Evolutionary conservation across 2,888 invertebrate species (phyloP), one percentile per base, ranked within the genome.

Genomic region (Biston betularia): DNA sequence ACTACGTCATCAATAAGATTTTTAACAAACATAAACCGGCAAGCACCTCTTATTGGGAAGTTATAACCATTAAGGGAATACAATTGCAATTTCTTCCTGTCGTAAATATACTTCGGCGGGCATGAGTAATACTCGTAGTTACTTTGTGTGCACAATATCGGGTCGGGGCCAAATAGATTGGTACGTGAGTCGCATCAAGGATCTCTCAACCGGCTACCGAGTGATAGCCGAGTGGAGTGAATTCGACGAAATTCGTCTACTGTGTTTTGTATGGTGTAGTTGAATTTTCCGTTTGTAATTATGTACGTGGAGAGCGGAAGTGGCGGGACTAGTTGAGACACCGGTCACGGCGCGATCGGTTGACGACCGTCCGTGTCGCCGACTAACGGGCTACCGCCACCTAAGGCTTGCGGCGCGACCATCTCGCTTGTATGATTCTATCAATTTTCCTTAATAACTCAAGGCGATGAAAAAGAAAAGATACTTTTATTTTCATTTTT

Each of bases 11-110:
- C 33, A 11, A n/a, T 12, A 7, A 34, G 33, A 50, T 34, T 55
- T 49, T 49, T 56, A 46, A 46, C 63, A 66, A 76, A 77, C 71
- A 75, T 57, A 70, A 71, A 75, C 76, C 75, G 77, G 68, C 65
- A 73, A 76, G 76, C 78, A 75, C 81, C 72, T 79, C 82, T 79
- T 87, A 86, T 88, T 87, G 80, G 89, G 88, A 89, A 88, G 89
- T 91, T 91, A 90, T 89, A 89, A 87, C 89, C 89, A 90, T 90
- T 88, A 87, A 82, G 78, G 87, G 89, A 88, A 90, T 86, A 92
- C 91, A 91, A 92, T 93, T 81, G 89, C 91, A 89, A 91, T 91
- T 90, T 91, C 92, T 91, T 93, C 92, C 92, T 92, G 93, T 90
- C 91, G 85, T 92, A 91, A 90, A 92, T 90, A 90, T 87, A 87